Evolutionary conservation across 2,113 vertebrate species (phyloP).

Genomic region (Gasterosteus aculeatus): DNA sequence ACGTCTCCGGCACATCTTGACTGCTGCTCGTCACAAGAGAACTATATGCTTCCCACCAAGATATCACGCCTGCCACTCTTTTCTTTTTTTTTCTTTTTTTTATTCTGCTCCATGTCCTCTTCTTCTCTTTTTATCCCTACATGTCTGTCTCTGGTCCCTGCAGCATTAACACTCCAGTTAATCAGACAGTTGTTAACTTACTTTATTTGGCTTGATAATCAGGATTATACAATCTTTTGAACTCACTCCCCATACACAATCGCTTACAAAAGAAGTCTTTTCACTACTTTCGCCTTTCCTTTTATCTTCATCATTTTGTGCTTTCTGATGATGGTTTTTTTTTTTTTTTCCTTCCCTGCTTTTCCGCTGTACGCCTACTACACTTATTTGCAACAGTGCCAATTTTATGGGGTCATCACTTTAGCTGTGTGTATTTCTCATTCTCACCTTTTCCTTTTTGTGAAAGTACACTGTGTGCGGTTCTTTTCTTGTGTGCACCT

Average conservation of each 20-base stretch:
- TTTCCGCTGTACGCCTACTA: slow-evolving; percentile 33
- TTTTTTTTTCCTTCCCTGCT: not conserved
- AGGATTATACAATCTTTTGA: not conserved
- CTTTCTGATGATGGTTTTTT: slow-evolving; percentile 1
- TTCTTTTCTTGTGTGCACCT: slow-evolving; percentile 54
- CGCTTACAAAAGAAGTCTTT: slow-evolving; percentile 21
- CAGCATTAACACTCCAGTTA: not conserved
- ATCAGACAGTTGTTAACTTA: not conserved
- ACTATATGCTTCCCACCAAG: slow-evolving; percentile 4
- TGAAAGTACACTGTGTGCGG: slow-evolving; percentile 60
- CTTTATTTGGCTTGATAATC: slow-evolving; percentile 5
- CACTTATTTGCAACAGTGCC: slow-evolving; percentile 44
- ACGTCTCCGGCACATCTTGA: slow-evolving; percentile 28
- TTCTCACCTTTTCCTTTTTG: slow-evolving; percentile 60
- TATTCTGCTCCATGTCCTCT: not conserved
- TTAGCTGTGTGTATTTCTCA: slow-evolving; percentile 49
- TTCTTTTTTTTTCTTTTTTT: not conserved
- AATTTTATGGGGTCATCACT: slow-evolving; percentile 54
- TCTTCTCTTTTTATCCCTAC: not conserved
- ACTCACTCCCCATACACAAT: slow-evolving; percentile 16
- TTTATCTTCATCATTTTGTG: slow-evolving; percentile 26
- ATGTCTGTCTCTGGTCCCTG: not conserved
- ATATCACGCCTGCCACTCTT: slow-evolving; percentile 8
- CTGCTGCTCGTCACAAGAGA: slow-evolving; percentile 32
- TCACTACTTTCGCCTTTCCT: slow-evolving; percentile 17